Base-by-base conservation (phyloP, 2,113 vertebrate genomes). In the Cyanistes caeruleus region DNA sequence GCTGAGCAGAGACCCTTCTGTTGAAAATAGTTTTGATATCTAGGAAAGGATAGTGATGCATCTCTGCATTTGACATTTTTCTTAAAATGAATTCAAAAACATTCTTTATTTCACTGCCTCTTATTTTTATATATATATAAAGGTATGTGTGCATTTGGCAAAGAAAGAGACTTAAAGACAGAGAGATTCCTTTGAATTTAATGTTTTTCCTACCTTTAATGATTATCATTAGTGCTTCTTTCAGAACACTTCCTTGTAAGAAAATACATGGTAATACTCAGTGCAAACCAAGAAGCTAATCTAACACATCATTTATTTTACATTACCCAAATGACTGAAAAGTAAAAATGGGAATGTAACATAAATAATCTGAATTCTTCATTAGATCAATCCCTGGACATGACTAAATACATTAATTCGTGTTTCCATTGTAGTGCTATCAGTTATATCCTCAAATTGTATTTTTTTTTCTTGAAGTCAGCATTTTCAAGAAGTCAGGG, bases 1-100 rank as follows among this genome's bases (percentile, higher is more conserved):
- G 90, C 91, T 95, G 80, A 91, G 92, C 62, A 92, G 64, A 65
- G 79, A 72, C 53, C 86, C 95, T 96, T 96, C 92, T 96, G 95
- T 92, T 93, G 95, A 92, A 96, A 95, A 93, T 92, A 95, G 49
- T 88, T 97, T 93, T 96, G 93, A 95, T 96, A 93, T 96, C 93
- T 95, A 93, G 93, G 86, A 94, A 94, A 84, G 85, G 88, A 79
- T 84, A 90, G 85, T 75, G 64, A 75, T 93, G 39, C 2, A 2
- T 93, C 53, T 93, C 46, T 72, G 56, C 7, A 1, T 93, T 89
- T 93, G 95, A 93, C 69, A 77, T 72, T 92, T 95, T 93, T 56
- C 72, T 94, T 95, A 85, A 95, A 94, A 86, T 64, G 35, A 95
- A 94, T 95, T 96, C 60, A 93, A 90, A 95, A 95, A 64, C 84